Percentiles rank a stretch among this genome's conserved stretches.
Conservation (phyloP, 2,113 vertebrate species). For the Furnarius figulus region DNA sequence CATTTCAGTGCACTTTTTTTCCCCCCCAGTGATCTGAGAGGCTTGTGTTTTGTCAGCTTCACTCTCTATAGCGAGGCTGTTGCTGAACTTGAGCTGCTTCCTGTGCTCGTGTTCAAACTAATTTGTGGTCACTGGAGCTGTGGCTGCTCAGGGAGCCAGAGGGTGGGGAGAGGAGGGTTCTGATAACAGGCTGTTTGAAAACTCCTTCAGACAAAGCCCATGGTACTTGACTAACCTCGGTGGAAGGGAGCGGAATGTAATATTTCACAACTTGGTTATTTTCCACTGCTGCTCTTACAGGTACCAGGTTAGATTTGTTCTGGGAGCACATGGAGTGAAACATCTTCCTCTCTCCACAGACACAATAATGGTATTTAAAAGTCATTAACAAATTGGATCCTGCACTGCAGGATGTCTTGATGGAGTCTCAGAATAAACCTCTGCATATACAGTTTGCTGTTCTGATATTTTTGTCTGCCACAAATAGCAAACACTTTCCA, state of each 20-base stretch:
- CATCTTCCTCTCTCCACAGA: neutral
- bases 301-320: neutral
- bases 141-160: neutral
- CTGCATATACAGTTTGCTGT: neutral
- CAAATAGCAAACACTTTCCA: neutral
- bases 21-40: neutral
- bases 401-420: neutral
- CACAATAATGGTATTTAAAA: neutral
- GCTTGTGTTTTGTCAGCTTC: neutral
- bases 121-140: neutral
- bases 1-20: neutral
- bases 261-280: neutral
- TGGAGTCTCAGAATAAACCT: neutral
- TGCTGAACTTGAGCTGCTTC: neutral
- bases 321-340: neutral
- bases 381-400: neutral
- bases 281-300: neutral
- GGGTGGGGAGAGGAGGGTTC: neutral
- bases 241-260: neutral
- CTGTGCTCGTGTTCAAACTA: neutral
- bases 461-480: neutral
- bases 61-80: neutral
- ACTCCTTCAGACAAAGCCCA: neutral
- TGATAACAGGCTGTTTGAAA: neutral
- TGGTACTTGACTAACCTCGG: fast-evolving